These are phyloP conservation scores for Saturnia pavonia DNA, from an alignment of 2,888 invertebrate species.

Conservation along the genomic window DNA sequence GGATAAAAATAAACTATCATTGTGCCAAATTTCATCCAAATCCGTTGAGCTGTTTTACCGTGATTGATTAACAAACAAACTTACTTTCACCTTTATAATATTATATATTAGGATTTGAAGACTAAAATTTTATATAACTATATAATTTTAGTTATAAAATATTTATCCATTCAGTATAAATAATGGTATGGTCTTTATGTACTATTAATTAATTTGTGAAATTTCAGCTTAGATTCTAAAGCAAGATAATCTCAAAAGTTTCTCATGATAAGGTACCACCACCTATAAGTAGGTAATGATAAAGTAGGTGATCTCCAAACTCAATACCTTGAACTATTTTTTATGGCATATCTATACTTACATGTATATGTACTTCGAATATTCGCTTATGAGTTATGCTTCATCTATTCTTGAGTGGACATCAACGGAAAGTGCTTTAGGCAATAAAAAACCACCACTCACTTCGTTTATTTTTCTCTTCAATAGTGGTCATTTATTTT, in stretches of 20 bases:
- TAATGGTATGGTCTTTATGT: neutral
- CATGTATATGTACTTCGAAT: neutral
- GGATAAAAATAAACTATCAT: too few relatives aligned
- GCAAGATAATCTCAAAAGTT: neutral
- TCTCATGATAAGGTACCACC: neutral
- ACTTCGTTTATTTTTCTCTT: slow-evolving; percentile 35
- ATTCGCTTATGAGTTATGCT: slow-evolving; percentile 4
- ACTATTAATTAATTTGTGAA: neutral
- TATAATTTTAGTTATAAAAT: too few relatives aligned
- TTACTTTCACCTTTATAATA: too few relatives aligned
- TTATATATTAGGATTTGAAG: neutral
- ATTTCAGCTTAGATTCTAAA: neutral
- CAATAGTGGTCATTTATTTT: slow-evolving; percentile 32
- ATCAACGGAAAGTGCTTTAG: slow-evolving; percentile 42
- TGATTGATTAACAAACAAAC: too few relatives aligned
- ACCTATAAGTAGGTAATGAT: neutral
- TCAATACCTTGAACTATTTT: slow-evolving; percentile 4
- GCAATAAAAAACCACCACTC: slow-evolving; percentile 42
- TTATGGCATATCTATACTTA: neutral
- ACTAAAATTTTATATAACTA: neutral
- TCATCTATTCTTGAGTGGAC: slow-evolving; percentile 25
- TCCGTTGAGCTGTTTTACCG: too few relatives aligned
- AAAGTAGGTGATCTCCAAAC: neutral
- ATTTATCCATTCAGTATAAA: too few relatives aligned
- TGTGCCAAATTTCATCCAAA: too few relatives aligned